Conservation (phyloP, 1,140 invertebrate species). For the Plutomurus gul region DNA sequence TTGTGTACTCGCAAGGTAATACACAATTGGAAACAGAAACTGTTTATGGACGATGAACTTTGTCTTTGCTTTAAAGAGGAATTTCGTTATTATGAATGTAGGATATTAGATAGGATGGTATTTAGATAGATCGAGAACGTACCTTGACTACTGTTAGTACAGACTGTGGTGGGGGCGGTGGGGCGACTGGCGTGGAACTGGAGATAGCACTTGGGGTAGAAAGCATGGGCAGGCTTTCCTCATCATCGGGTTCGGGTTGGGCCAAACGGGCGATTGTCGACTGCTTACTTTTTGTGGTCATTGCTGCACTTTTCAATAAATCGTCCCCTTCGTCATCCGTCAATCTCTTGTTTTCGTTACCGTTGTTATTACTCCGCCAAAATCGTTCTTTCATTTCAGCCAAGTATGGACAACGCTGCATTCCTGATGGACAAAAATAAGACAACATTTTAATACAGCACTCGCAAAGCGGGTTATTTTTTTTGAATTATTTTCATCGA, state of each 20-base stretch:
- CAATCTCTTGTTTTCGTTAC: slow-evolving; percentile 50
- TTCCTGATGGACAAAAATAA: slow-evolving; percentile 38
- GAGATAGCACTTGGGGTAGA: slow-evolving; percentile 35
- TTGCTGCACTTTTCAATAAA: slow-evolving; percentile 53
- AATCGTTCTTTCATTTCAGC: slow-evolving; percentile 54
- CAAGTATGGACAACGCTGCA: slow-evolving; percentile 55
- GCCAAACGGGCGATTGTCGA: slow-evolving; percentile 54
- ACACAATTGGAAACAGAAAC: too few species aligned
- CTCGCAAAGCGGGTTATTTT: too few species aligned
- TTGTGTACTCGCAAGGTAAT: too few species aligned
- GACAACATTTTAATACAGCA: too few species aligned
- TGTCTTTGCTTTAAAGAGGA: too few species aligned
- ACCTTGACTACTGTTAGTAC: slow-evolving; percentile 52
- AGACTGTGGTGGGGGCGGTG: slow-evolving; percentile 32
- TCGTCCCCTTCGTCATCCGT: slow-evolving; percentile 54
- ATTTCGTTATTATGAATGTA: too few species aligned
- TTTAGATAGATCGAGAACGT: slow-evolving; percentile 18
- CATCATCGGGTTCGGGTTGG: slow-evolving; percentile 54
- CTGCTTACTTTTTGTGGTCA: slow-evolving; percentile 54
- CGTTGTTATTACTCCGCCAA: slow-evolving; percentile 54
- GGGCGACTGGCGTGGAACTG: slow-evolving; percentile 12
- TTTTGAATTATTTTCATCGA: too few species aligned
- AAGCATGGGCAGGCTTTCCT: slow-evolving; percentile 51
- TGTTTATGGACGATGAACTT: too few species aligned
- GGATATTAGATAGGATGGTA: too few species aligned